Evolutionary conservation across 92 coral and sea anemone genomes (phyloP).

Genomic region (Blastomussa wellsi): DNA sequence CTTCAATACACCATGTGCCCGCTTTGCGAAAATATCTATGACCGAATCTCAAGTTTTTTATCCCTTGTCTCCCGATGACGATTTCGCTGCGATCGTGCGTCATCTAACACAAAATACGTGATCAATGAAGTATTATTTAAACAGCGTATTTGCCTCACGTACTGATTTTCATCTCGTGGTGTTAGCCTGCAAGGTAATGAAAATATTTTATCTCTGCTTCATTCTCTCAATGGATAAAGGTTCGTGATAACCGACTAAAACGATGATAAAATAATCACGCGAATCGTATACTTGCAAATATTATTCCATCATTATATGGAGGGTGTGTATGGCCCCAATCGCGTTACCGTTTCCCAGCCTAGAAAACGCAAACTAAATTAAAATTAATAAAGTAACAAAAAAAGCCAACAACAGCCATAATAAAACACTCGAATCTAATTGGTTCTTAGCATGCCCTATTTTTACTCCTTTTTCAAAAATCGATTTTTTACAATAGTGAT

Average conservation of each 20-base stretch:
- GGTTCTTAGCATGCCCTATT: too few species aligned
- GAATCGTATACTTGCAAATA: not conserved
- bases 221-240: not conserved
- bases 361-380: too few species aligned
- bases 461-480: too few species aligned
- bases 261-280: conserved; percentile 4
- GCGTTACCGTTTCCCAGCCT: too few species aligned
- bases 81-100: not conserved
- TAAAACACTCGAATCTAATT: too few species aligned
- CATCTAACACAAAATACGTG: not conserved
- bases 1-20: too few species aligned
- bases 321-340: too few species aligned
- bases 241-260: not conserved
- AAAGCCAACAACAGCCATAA: too few species aligned
- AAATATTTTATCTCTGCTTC: not conserved
- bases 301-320: not conserved
- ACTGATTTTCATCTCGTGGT: not conserved
- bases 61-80: not conserved
- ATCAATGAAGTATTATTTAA: not conserved
- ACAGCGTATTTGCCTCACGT: not conserved
- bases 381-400: too few species aligned
- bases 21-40: too few species aligned
- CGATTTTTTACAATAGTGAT: too few species aligned
- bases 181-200: not conserved
- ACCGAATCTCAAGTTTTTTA: too few species aligned